These are phyloP conservation scores for Oeneis ivallda DNA, from an alignment of 2,888 invertebrate genomes.

Conservation along the genomic window DNA sequence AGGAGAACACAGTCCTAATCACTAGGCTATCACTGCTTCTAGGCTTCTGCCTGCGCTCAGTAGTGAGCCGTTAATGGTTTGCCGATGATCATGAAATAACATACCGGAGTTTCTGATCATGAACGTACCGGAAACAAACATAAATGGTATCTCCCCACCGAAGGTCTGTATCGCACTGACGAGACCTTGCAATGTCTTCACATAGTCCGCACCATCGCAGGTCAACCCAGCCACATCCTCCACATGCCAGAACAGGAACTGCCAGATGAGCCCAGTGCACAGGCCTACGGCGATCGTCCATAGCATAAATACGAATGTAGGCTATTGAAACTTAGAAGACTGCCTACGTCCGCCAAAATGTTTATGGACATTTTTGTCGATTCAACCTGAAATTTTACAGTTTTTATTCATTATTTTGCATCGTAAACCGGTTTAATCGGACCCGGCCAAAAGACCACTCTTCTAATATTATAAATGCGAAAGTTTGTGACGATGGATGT, in stretches of 20 bases:
- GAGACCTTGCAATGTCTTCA: constrained; percentile 88
- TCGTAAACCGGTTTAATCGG: no score
- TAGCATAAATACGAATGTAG: constrained; percentile 87
- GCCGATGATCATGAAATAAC: no score
- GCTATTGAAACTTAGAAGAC: constrained; percentile 84
- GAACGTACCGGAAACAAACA: constrained; percentile 87
- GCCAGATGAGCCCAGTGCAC: constrained; percentile 92
- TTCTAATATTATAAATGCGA: no score
- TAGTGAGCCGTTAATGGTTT: no score
- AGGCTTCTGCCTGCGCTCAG: no score
- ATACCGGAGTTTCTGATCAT: no score
- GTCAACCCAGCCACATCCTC: constrained; percentile 84
- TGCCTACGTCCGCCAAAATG: constrained; percentile 86
- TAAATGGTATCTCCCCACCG: constrained; percentile 92
- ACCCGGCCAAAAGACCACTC: no score
- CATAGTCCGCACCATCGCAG: constrained; percentile 75
- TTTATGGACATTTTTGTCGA: constrained; percentile 84
- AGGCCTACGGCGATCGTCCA: constrained; percentile 92
- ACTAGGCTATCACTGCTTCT: no score
- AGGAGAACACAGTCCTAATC: no score
- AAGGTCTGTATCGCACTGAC: constrained; percentile 90
- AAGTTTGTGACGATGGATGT: no score
- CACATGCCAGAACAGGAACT: constrained; percentile 92
- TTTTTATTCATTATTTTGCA: no score
- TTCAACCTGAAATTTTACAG: constrained; percentile 74